A percentile compares a stretch with the other conserved stretches of the same genome.
Conservation (phyloP, 2,888 invertebrate genomes). For the Andrena trimmerana region DNA sequence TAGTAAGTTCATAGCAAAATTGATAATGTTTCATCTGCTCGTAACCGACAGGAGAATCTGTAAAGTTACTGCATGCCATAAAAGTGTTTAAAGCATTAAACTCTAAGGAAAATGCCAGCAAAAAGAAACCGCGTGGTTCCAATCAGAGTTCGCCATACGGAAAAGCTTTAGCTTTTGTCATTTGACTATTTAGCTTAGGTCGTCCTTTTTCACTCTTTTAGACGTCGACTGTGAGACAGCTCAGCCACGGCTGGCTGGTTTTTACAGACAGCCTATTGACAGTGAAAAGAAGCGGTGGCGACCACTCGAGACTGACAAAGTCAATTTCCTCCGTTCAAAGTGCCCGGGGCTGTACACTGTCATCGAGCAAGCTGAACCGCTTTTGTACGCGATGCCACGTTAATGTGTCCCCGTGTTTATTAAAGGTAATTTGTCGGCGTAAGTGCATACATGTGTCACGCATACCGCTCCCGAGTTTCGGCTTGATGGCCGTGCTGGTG, state of each 20-base stretch:
- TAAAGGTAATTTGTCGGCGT: conserved; percentile 50
- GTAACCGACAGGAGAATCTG: no score
- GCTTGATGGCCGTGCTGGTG: conserved; percentile 1
- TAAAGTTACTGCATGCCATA: no score
- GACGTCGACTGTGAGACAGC: conserved; percentile 19
- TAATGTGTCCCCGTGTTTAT: conserved; percentile 46
- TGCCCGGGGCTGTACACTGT: conserved; percentile 56
- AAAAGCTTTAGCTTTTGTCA: no score
- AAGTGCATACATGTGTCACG: conserved; percentile 20
- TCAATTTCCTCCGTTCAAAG: conserved; percentile 64
- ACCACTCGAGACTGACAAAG: conserved; percentile 63
- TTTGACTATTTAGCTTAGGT: neutral
- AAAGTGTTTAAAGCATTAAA: no score
- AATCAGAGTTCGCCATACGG: no score
- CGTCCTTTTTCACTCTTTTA: conserved; percentile 11
- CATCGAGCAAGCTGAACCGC: conserved; percentile 44
- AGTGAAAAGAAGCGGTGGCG: conserved; percentile 57
- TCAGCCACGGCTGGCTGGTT: conserved; percentile 43
- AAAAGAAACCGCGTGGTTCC: no score
- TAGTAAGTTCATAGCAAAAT: no score
- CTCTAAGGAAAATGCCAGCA: no score
- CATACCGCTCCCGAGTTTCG: conserved; percentile 9
- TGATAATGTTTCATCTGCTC: no score
- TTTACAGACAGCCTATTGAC: conserved; percentile 61
- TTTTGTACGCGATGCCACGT: conserved; percentile 44